Percentiles rank a stretch among this genome's conserved stretches.
Evolutionary conservation across 2,797 vertebrate species (phyloP).

Genomic region (Spea hammondii): DNA sequence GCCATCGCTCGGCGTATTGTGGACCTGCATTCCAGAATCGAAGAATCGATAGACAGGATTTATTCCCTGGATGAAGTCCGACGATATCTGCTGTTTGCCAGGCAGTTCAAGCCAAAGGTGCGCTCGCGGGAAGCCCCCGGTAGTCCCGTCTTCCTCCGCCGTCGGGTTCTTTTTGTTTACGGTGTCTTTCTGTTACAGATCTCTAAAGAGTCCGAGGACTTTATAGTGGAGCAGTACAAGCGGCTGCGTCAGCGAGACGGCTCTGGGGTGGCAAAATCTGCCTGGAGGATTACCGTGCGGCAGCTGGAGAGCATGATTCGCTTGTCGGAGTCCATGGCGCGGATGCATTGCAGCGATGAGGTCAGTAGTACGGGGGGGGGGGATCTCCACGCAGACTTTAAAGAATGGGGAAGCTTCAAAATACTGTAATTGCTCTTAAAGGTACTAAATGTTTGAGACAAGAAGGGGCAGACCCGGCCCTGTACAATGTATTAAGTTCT

Average conservation of each 20-base stretch:
- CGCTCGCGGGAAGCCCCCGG: not conserved
- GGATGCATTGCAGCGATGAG: slow-evolving; percentile 99
- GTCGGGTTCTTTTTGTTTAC: not conserved
- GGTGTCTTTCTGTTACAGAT: slow-evolving; percentile 70
- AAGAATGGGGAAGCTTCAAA: too few relatives aligned
- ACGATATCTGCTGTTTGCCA: slow-evolving; percentile 92
- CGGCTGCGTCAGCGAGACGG: slow-evolving; percentile 89
- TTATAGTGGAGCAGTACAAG: slow-evolving; percentile 97
- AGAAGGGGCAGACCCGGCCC: too few relatives aligned
- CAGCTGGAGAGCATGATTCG: slow-evolving; percentile 98
- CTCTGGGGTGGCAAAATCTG: slow-evolving; percentile 84
- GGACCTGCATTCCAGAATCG: slow-evolving; percentile 89
- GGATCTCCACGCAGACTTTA: too few relatives aligned
- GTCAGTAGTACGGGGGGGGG: slow-evolving; percentile 53
- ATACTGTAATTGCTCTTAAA: too few relatives aligned
- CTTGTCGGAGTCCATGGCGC: slow-evolving; percentile 92
- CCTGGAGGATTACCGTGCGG: slow-evolving; percentile 95
- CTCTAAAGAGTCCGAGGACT: slow-evolving; percentile 93
- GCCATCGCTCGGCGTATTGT: slow-evolving; percentile 96
- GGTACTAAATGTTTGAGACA: too few relatives aligned
- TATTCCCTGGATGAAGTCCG: slow-evolving; percentile 94
- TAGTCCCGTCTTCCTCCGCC: too few relatives aligned
- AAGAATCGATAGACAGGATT: slow-evolving; percentile 88
- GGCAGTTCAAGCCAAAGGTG: slow-evolving; percentile 98
- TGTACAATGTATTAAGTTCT: too few relatives aligned